Evolutionary conservation across 2,113 vertebrate species (phyloP), one percentile per base, ranked within the genome.

Genomic region (Microcebus griseorufus): DNA sequence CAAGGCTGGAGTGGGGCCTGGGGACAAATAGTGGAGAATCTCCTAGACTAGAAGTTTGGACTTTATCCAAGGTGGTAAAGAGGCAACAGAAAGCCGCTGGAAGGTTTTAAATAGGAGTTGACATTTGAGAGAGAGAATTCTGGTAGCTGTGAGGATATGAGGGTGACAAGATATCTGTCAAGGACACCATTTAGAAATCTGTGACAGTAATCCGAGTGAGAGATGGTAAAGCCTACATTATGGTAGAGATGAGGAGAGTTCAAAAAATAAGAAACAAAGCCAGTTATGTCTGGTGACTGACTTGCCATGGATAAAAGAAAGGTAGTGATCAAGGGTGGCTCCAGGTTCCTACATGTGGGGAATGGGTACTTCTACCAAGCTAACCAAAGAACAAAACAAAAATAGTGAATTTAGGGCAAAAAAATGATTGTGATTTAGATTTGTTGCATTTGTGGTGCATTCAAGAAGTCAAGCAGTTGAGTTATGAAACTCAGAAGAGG

Each of bases 401-500:
- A 96, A 27, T 25, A 80, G 9, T 73, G 17, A 60, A 25, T 73
- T 45, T 13, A 81, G 76, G 48, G 25, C 73, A 70, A 27, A 37
- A 65, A 17, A 58, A 34, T 79, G 6, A 65, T 90, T 92, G 42
- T 58, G 7, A 55, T 72, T 73, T 58, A 81, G 67, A 67, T 88
- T 18, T 69, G 32, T 29, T 70, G 34, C 53, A 39, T 88, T 90
- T 55, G 23, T 76, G 65, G 13, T 93, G 2, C 39, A 53, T 25
- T 72, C 76, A 92, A 75, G 72, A 92, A 88, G 51, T 67, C 9
- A 34, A 53, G n/a, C 83, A 48, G n/a, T 78, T 39, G 64, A 34
- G 65, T 81, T 65, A 10, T n/a, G 75, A 82, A 81, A 27, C 53
- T 88, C 78, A 95, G 51, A 75, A 93, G 53, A 96, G 32, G 62